phyloP scores from a whole-genome alignment of 2,797 vertebrate species.

The Argentina silus region DNA sequence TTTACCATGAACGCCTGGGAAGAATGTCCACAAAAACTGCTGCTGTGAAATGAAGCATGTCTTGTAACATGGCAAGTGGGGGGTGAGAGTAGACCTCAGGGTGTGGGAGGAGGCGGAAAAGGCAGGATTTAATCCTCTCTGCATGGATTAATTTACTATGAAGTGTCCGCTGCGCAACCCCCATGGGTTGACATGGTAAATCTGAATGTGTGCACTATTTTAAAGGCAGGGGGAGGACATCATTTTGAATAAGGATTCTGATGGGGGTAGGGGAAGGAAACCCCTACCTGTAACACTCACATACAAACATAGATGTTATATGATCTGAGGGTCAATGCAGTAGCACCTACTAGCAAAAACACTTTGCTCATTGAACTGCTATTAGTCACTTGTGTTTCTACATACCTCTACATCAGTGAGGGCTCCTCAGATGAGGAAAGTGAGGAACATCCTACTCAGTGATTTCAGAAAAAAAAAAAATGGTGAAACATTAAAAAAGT shows the following conservation, averaged over 20 bases:
- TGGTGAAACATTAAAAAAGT: too few relatives aligned
- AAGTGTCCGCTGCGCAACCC: constrained; percentile 47
- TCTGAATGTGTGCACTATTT: constrained; percentile 32
- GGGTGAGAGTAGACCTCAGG: constrained; percentile 44
- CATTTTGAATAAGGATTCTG: constrained; percentile 35
- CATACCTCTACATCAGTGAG: too few relatives aligned
- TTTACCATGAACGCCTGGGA: constrained; percentile 28
- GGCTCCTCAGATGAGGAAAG: too few relatives aligned
- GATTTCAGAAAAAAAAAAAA: too few relatives aligned
- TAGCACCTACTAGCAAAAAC: too few relatives aligned
- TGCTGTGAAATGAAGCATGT: constrained; percentile 57
- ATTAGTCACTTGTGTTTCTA: too few relatives aligned
- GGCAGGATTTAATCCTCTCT: constrained; percentile 40
- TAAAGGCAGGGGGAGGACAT: constrained; percentile 40
- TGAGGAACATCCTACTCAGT: too few relatives aligned
- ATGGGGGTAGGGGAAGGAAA: constrained; percentile 14
- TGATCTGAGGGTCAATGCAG: too few relatives aligned
- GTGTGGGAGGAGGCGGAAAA: constrained; percentile 24
- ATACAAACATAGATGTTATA: too few relatives aligned
- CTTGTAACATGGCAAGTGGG: constrained; percentile 45
- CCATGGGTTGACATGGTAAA: constrained; percentile 50
- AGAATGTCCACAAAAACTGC: constrained; percentile 17
- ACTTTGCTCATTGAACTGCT: too few relatives aligned
- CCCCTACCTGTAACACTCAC: too few relatives aligned
- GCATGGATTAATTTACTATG: constrained; percentile 62